Conservation (phyloP, 2,797 vertebrate genomes). For the Loriculus beryllinus region DNA sequence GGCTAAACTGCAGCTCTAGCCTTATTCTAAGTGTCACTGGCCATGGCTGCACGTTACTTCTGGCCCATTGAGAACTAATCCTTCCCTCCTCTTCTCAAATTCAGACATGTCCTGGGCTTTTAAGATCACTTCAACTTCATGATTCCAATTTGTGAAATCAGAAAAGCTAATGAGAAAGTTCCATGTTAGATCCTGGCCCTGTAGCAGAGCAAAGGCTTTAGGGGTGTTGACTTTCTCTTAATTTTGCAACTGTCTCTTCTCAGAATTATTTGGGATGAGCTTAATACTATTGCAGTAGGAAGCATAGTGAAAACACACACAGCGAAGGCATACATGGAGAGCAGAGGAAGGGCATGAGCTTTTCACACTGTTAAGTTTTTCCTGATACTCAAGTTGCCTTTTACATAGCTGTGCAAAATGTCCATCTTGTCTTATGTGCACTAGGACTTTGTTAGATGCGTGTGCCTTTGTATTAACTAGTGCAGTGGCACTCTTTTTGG, state of each 20-base stretch:
- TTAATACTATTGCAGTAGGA: neutral
- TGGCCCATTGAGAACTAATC: neutral
- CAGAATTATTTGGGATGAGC: neutral
- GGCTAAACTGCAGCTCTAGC: neutral
- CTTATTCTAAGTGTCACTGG: slow-evolving; percentile 54
- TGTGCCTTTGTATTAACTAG: too few relatives aligned
- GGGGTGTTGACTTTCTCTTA: neutral
- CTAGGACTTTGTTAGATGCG: neutral
- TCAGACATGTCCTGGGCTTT: neutral
- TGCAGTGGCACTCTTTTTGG: rapidly evolving
- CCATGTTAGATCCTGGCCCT: neutral
- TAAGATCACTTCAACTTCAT: neutral
- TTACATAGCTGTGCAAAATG: rapidly evolving
- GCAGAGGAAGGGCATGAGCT: neutral
- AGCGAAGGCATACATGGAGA: neutral
- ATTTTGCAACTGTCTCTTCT: neutral
- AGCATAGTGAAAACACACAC: neutral
- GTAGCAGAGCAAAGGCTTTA: neutral
- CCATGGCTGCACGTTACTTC: neutral
- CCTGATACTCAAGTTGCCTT: neutral
- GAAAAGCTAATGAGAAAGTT: neutral
- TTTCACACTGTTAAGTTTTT: rapidly evolving
- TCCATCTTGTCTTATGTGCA: rapidly evolving
- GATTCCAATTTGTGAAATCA: neutral
- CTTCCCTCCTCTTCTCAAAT: neutral